Evolutionary conservation across 1,140 invertebrate species (phyloP).

Genomic region (Drosophila paulistorum): DNA sequence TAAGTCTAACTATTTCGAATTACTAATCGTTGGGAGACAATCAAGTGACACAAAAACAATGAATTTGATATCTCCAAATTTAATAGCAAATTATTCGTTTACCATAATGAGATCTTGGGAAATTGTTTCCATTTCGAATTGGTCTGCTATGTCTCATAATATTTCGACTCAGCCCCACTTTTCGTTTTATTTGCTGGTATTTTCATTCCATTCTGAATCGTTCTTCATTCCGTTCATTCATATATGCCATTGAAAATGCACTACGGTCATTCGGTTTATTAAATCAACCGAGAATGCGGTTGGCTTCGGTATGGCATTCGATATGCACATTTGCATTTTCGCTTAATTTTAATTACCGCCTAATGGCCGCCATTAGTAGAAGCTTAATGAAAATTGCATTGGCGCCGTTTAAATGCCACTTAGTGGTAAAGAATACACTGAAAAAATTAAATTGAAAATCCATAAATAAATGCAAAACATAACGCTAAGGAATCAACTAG

Average conservation of each 20-base stretch:
- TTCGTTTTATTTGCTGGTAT: too few species aligned
- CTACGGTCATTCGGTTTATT: conserved; percentile 13
- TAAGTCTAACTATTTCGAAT: too few species aligned
- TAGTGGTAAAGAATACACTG: conserved; percentile 31
- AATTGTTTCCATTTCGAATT: too few species aligned
- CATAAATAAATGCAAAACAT: not conserved
- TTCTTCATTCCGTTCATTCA: not conserved
- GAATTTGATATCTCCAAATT: too few species aligned
- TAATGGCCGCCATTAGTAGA: conserved; percentile 54
- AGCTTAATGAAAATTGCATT: conserved; percentile 62
- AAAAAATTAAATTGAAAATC: not conserved
- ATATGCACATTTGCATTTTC: conserved; percentile 32
- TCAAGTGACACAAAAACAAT: too few species aligned
- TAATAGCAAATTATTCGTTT: too few species aligned
- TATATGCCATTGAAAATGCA: not conserved
- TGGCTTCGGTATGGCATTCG: conserved; percentile 1
- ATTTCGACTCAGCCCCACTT: too few species aligned
- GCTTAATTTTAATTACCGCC: conserved; percentile 48
- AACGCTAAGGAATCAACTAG: not conserved
- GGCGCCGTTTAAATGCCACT: conserved; percentile 62
- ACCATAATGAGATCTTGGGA: too few species aligned
- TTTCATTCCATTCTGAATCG: not conserved
- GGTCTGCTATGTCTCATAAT: too few species aligned
- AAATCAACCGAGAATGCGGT: not conserved
- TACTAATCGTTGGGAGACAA: too few species aligned